These are phyloP conservation scores for Syndactyla subalaris DNA, from an alignment of 2,797 vertebrate genomes.

Conservation along the genomic window DNA sequence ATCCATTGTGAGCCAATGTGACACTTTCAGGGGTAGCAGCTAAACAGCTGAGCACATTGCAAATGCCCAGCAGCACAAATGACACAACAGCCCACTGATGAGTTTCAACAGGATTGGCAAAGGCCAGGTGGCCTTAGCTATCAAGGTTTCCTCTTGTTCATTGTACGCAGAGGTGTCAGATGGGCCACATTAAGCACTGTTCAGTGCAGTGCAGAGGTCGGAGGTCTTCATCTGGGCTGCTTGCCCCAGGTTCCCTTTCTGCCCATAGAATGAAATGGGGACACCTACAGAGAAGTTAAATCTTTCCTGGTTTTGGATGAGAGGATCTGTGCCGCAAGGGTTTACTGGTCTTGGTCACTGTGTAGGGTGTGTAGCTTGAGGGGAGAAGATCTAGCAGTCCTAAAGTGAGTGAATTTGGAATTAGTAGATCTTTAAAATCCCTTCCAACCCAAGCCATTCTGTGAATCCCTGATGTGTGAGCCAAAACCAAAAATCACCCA, in stretches of 20 bases:
- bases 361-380: not conserved
- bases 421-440: not conserved
- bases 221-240: not conserved
- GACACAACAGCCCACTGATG: not conserved
- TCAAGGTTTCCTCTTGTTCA: not conserved
- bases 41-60: fast-evolving
- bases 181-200: not conserved
- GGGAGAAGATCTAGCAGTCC: not conserved
- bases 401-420: not conserved
- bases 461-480: not conserved
- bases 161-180: not conserved
- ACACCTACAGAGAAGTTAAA: not conserved
- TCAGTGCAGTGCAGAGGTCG: not conserved
- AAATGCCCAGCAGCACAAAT: not conserved
- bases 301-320: not conserved
- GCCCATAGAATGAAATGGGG: not conserved
- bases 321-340: not conserved
- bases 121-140: not conserved
- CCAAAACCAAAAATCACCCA: not conserved
- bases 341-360: not conserved
- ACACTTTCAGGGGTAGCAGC: not conserved
- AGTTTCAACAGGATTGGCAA: not conserved
- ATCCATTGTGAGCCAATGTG: not conserved
- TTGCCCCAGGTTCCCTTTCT: not conserved
- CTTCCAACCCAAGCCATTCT: not conserved